Evolutionary conservation across 2,113 vertebrate genomes (phyloP).

Genomic region (Barnardius zonarius): DNA sequence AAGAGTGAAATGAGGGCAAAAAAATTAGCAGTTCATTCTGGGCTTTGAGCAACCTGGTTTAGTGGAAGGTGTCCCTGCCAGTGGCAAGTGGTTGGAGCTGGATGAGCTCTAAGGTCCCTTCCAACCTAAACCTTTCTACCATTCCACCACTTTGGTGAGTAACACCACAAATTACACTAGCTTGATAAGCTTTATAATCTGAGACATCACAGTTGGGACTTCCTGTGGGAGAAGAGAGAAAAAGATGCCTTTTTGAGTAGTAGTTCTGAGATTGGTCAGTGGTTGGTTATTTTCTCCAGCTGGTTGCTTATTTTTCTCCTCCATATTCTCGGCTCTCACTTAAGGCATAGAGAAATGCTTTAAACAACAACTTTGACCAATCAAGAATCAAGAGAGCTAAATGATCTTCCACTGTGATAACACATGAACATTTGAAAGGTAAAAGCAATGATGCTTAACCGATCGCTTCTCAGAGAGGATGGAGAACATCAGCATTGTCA

Average conservation of each 20-base stretch:
- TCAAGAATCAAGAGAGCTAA: neutral
- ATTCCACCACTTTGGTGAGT: neutral
- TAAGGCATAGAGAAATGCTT: neutral
- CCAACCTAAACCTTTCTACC: neutral
- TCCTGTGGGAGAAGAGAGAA: neutral
- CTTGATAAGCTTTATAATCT: rapidly evolving
- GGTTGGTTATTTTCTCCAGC: neutral
- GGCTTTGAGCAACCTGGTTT: neutral
- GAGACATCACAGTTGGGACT: neutral
- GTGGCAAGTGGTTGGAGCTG: neutral
- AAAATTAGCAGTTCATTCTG: neutral
- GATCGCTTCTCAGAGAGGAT: neutral
- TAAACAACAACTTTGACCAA: neutral
- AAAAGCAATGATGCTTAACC: neutral
- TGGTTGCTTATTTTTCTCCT: neutral
- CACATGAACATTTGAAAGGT: neutral
- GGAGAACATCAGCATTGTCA: neutral
- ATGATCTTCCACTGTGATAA: neutral
- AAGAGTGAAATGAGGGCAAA: neutral
- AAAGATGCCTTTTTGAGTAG: neutral
- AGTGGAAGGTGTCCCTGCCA: neutral
- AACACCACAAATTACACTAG: neutral
- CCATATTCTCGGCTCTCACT: neutral
- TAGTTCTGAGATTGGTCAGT: neutral
- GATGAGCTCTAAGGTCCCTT: neutral